Conservation (phyloP, 2,797 vertebrate species). For the Margarornis squamiger region DNA sequence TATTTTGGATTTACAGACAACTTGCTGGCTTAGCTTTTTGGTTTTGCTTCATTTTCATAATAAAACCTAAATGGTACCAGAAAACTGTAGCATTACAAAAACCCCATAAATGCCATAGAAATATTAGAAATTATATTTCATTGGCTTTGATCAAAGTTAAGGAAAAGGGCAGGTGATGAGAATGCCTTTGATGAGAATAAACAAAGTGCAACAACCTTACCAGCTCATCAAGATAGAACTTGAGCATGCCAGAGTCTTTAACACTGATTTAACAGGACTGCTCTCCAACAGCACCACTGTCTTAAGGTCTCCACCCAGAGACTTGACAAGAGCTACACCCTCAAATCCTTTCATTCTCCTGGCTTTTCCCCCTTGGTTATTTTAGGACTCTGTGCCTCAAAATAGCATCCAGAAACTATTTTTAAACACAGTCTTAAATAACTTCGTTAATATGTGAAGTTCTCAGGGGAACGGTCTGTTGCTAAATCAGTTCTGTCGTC, state of each 20-base stretch:
- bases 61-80: neutral
- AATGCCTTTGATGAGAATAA: neutral
- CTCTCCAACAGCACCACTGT: neutral
- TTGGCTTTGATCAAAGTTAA: neutral
- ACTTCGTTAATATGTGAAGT: neutral
- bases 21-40: neutral
- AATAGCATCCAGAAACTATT: neutral
- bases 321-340: neutral
- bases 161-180: neutral
- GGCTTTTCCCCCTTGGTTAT: neutral
- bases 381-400: neutral
- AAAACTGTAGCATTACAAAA: neutral
- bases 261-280: neutral
- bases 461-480: neutral
- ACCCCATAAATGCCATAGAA: accelerated
- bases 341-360: neutral
- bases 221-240: neutral
- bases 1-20: neutral
- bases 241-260: neutral
- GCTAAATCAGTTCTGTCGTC: neutral
- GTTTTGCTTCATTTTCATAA: neutral
- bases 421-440: neutral
- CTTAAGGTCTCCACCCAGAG: neutral
- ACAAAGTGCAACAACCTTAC: neutral
- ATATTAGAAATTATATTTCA: too few species aligned